Base-by-base conservation (phyloP, 2,888 invertebrate species). In the Athalia cordata region DNA sequence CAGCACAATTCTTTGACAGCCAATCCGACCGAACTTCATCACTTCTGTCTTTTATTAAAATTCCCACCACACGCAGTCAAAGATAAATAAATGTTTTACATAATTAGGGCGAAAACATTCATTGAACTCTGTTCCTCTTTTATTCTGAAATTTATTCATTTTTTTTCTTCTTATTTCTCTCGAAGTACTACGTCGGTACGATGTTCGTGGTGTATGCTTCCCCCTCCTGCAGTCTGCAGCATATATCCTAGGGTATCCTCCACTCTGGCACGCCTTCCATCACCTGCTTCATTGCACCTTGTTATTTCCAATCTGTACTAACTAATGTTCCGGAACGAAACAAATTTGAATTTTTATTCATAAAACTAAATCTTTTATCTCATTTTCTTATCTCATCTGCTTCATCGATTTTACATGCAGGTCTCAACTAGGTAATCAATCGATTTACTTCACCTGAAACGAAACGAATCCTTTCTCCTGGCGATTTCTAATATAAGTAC, bases 281-380 rank as follows among this genome's bases (percentile, higher is more conserved):
- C 72, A 72, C 72, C 47, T 47, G 72, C 8, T 72, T 59, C 45
- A 72, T 8, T 72, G 72, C 72, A 47, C 72, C 72, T 72, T 59
- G 59, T 59, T 72, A 72, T 72, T 72, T 72, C 72, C 57, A 72
- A 72, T 72, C 59, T 59, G 57, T 59, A 59, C 72, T 72, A 72
- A 72, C 72, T 72, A 72, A 72, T 72, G 59, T 59, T 4, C 72
- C 72, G 9, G 72, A 72, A 57, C 72, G 59, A 72, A 59, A 59
- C 72, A 72, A 72, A 59, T 72, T 15, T 57, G 13, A 72, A 72
- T 72, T 59, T 15, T 72, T 45, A 72, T 72, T 59, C 59, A 13
- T 59, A 47, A 72, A 72, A 72, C 72, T 72, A 72, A 45, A 47
- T 59, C 59, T 72, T 72, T 59, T 8, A 5, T 45, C 68, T 59